Percentiles rank a stretch among this genome's conserved stretches.
phyloP scores from a whole-genome alignment of 2,113 vertebrate genomes.

The Rallus limicola region DNA sequence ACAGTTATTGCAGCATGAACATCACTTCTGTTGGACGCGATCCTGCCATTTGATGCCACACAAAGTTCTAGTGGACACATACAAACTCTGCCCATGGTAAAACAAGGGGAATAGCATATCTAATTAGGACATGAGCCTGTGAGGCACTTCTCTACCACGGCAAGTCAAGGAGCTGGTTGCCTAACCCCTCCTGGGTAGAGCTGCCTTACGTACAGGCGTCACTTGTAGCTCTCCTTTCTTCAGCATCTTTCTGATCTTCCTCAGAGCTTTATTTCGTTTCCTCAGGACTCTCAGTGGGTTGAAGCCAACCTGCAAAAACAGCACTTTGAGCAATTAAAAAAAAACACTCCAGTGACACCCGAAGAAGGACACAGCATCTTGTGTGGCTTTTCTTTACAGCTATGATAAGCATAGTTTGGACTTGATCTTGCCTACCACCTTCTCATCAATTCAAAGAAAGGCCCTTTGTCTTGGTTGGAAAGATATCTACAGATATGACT shows the following conservation, averaged over 20 bases:
- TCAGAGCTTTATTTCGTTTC: slow-evolving; percentile 93
- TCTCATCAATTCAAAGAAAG: background rate
- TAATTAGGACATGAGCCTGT: background rate
- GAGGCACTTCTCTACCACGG: background rate
- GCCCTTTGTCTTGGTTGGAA: background rate
- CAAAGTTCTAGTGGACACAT: background rate
- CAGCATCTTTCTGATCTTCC: slow-evolving; percentile 86
- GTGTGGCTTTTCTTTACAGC: background rate
- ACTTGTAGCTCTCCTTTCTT: slow-evolving; percentile 84
- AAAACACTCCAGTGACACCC: background rate
- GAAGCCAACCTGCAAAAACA: slow-evolving; percentile 85
- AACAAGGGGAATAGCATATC: background rate
- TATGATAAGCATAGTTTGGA: background rate
- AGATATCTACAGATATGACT: background rate
- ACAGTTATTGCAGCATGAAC: background rate
- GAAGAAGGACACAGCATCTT: background rate
- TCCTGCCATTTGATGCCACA: background rate
- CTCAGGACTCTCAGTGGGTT: slow-evolving; percentile 87
- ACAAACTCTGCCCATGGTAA: background rate
- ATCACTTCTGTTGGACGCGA: background rate
- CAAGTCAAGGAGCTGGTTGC: background rate
- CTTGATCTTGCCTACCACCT: background rate
- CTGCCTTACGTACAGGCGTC: slow-evolving; percentile 77
- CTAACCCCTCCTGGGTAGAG: fast-evolving
- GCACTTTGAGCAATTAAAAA: background rate